A percentile compares a stretch with the other conserved stretches of the same genome.
Evolutionary conservation across 92 coral and sea anemone genomes (phyloP).

Genomic region (Parazoanthus swiftii): DNA sequence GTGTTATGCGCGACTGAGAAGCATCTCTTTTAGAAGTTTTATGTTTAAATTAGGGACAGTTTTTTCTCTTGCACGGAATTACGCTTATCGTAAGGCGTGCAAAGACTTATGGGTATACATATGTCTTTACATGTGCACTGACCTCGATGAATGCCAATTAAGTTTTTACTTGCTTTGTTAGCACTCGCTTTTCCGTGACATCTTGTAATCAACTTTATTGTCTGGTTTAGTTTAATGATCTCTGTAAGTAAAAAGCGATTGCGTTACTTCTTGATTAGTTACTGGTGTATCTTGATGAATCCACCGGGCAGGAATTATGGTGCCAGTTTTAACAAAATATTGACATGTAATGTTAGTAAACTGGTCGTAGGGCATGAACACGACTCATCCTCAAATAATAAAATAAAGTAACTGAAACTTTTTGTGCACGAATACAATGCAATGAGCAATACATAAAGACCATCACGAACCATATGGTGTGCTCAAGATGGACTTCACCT

Average conservation of each 20-base stretch:
- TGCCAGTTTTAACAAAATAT: neutral
- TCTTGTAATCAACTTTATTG: neutral
- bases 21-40: neutral
- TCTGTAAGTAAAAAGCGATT: neutral
- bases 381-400: neutral
- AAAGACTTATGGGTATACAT: slow-evolving; percentile 11
- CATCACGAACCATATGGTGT: neutral
- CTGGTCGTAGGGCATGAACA: neutral
- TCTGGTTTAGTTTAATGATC: neutral
- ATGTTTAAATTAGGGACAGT: neutral
- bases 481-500: neutral
- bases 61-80: neutral
- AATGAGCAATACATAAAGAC: neutral
- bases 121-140: neutral
- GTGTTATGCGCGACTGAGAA: neutral
- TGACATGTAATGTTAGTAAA: too few species aligned
- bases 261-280: neutral
- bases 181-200: neutral
- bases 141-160: neutral
- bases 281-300: neutral
- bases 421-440: neutral
- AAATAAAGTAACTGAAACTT: neutral
- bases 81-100: neutral
- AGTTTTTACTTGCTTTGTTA: too few species aligned
- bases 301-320: neutral